Evolutionary conservation across 2,888 invertebrate genomes (phyloP).

Genomic region (Galeopsomyia nigrocyanea): DNA sequence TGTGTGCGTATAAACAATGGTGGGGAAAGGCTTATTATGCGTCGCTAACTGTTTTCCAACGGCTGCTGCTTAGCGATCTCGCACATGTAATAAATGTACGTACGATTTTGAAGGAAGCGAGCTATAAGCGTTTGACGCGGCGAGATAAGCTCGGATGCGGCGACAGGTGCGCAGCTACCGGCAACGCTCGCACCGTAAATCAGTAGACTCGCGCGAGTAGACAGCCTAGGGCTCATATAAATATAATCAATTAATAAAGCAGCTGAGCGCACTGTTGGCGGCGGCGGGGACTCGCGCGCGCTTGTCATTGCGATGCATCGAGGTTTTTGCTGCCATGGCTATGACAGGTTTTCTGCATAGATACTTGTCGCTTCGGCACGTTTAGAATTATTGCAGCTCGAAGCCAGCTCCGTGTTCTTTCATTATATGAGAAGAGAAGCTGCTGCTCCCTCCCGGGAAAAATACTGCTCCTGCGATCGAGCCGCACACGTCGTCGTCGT

Average conservation of each 20-base stretch:
- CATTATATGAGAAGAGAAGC: neutral
- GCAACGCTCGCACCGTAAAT: conserved; percentile 52
- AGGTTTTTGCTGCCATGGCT: conserved; percentile 6
- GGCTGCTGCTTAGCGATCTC: no score
- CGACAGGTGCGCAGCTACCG: neutral
- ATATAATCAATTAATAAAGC: conserved; percentile 67
- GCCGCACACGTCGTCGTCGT: neutral
- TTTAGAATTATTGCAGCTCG: conserved; percentile 36
- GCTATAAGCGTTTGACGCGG: conserved; percentile 8
- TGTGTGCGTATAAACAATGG: no score
- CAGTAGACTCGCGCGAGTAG: conserved; percentile 37
- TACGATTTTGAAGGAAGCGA: no score
- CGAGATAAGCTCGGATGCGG: neutral
- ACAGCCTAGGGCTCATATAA: conserved; percentile 59
- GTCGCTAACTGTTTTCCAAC: no score
- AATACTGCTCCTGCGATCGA: neutral
- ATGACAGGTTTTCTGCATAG: no score
- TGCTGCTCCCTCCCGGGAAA: neutral
- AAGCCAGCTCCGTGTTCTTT: conserved; percentile 10
- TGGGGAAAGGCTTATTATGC: no score
- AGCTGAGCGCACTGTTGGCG: conserved; percentile 56
- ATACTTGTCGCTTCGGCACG: neutral
- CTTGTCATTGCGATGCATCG: conserved; percentile 32
- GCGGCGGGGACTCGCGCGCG: neutral
- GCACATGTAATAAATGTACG: no score